These are phyloP conservation scores for Myotis lucifugus DNA, from an alignment of 2,113 vertebrate species.

Conservation along the genomic window DNA sequence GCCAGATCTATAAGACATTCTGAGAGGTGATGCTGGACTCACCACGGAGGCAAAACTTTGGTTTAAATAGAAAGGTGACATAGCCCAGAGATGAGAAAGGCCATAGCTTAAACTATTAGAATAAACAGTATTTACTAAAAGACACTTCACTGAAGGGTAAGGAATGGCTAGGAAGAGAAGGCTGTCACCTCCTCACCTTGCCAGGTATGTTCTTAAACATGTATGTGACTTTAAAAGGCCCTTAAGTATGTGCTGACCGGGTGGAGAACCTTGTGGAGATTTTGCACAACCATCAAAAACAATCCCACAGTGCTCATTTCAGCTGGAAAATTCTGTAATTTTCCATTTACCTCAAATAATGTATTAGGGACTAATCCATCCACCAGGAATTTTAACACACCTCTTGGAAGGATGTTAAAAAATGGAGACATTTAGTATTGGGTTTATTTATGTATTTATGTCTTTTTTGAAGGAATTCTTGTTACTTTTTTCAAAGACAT, in stretches of 20 bases:
- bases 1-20: accelerated
- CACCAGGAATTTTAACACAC: conserved; percentile 70
- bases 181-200: accelerated
- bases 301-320: not conserved
- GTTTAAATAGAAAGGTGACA: not conserved
- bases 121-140: accelerated
- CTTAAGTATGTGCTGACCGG: not conserved
- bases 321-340: conserved; percentile 72
- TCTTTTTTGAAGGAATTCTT: not conserved
- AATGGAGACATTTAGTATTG: not conserved
- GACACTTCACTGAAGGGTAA: accelerated
- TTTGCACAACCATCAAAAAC: conserved; percentile 32
- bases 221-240: not conserved
- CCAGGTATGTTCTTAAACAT: not conserved
- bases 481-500: not conserved
- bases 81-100: too few relatives aligned
- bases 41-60: accelerated
- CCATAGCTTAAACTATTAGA: accelerated
- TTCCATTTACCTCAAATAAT: conserved; percentile 73
- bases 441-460: not conserved
- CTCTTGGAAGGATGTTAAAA: conserved; percentile 24
- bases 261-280: conserved; percentile 2
- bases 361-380: conserved; percentile 57
- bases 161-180: accelerated
- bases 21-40: not conserved